Conservation (phyloP, 2,797 vertebrate genomes). For the Halcyon smyrnensis region DNA sequence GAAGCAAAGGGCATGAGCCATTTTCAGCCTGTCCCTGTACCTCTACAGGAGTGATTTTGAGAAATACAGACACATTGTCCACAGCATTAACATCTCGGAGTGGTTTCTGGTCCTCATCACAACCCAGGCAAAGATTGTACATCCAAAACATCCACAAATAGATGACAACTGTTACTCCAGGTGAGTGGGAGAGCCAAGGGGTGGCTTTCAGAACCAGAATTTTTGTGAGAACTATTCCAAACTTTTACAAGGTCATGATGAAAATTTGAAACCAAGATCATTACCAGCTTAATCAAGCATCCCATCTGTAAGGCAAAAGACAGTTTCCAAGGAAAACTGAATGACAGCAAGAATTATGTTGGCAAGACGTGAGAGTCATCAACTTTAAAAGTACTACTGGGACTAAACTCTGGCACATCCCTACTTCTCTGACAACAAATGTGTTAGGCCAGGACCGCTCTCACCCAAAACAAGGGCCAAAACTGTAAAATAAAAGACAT, state of each 20-base stretch:
- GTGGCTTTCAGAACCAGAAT: neutral
- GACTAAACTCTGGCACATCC: neutral
- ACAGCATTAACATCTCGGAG: neutral
- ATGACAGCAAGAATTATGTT: neutral
- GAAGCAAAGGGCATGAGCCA: neutral
- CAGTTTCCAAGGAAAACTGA: neutral
- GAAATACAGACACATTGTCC: neutral
- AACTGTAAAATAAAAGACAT: neutral
- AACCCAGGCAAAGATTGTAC: neutral
- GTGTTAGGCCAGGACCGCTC: neutral
- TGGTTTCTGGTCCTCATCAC: neutral
- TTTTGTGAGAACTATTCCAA: neutral
- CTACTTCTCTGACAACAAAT: too few relatives aligned
- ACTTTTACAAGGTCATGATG: neutral
- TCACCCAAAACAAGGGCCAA: neutral
- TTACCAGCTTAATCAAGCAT: neutral
- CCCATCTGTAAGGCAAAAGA: neutral
- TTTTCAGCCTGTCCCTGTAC: neutral
- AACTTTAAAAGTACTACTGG: neutral
- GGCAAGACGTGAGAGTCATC: neutral
- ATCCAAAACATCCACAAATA: rapidly evolving
- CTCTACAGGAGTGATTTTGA: neutral
- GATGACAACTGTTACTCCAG: neutral
- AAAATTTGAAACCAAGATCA: neutral
- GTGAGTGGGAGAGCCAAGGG: neutral